A percentile compares a stretch with the other conserved stretches of the same genome.
Evolutionary conservation across 2,888 invertebrate genomes (phyloP).

Genomic region (Perizoma affinitatum): DNA sequence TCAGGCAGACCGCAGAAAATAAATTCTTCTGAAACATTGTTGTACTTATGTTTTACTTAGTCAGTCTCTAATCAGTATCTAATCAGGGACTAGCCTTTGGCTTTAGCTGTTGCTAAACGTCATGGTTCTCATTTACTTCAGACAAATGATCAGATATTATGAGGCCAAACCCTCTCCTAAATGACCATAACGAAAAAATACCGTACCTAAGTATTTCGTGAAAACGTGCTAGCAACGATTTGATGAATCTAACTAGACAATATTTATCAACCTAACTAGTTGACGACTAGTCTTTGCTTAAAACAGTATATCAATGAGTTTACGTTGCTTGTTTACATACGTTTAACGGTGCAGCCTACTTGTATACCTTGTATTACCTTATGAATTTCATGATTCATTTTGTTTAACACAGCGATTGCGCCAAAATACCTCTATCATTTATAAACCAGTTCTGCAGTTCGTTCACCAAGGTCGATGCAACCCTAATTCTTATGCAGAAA

Average conservation of each 20-base stretch:
- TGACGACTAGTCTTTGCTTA: constrained; percentile 1
- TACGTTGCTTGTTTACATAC: constrained; percentile 18
- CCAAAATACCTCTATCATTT: constrained; percentile 36
- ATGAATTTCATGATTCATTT: constrained; percentile 44
- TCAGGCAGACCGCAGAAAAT: too few relatives aligned
- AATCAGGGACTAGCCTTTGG: too few relatives aligned
- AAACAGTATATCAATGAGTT: constrained; percentile 13
- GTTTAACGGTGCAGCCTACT: constrained; percentile 55
- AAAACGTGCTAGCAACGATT: too few relatives aligned
- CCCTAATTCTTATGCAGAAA: constrained; percentile 13
- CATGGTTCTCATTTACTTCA: too few relatives aligned
- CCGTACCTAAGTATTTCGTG: too few relatives aligned
- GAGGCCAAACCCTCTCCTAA: too few relatives aligned
- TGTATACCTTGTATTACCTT: constrained; percentile 36
- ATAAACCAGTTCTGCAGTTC: constrained; percentile 43
- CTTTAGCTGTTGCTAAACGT: too few relatives aligned
- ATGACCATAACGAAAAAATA: too few relatives aligned
- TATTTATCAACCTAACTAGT: constrained; percentile 4
- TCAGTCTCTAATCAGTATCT: too few relatives aligned
- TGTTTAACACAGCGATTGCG: constrained; percentile 36
- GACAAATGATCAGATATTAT: too few relatives aligned
- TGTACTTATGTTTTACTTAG: too few relatives aligned
- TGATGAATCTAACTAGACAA: constrained; percentile 1
- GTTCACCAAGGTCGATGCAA: constrained; percentile 31
- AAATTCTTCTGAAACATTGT: too few relatives aligned